Percentiles rank a stretch among this genome's conserved stretches.
These are phyloP conservation scores for Stegodyphus dumicola DNA, from an alignment of 1,140 invertebrate genomes.

Conservation along the genomic window DNA sequence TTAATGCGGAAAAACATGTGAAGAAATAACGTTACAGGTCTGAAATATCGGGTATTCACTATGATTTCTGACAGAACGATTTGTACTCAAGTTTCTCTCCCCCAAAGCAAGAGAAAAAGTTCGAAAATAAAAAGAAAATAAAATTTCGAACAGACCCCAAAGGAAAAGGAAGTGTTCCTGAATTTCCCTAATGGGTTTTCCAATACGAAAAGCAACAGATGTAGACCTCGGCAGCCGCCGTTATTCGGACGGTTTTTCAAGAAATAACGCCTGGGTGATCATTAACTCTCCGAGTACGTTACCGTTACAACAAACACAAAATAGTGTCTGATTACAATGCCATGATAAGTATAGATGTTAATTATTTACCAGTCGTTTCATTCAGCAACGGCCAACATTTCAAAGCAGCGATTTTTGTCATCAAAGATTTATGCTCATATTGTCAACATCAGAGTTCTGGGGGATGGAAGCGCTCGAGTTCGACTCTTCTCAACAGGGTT, in stretches of 20 bases:
- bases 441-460: no score
- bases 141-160: background rate
- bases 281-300: background rate
- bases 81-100: background rate
- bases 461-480: no score
- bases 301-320: no score
- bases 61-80: background rate
- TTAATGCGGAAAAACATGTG: background rate
- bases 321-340: no score
- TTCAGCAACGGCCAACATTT: no score
- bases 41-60: background rate
- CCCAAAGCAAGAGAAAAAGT: no score
- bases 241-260: background rate
- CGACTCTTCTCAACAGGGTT: no score
- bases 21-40: background rate
- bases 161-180: background rate
- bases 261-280: background rate
- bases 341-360: no score
- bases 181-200: conserved; percentile 2
- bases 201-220: background rate
- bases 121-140: background rate
- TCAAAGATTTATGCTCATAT: no score
- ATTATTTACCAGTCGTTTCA: no score
- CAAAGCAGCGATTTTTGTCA: no score
- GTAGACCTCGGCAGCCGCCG: background rate